phyloP scores from a whole-genome alignment of 2,113 vertebrate species.

The Charina bottae region DNA sequence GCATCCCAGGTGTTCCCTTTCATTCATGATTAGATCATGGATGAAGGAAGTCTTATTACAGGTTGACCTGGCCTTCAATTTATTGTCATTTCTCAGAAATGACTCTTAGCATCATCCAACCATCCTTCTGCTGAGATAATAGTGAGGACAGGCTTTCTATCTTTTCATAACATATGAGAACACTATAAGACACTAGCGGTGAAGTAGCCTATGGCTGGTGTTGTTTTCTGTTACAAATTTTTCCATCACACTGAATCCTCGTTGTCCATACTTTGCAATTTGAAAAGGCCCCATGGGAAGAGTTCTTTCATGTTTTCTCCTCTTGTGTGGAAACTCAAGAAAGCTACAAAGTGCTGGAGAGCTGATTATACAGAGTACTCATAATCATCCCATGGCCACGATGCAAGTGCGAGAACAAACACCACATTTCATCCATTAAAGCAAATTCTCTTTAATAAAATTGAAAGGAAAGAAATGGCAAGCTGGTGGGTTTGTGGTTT shows the following conservation, averaged over 20 bases:
- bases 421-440: not conserved
- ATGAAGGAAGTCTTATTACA: too few species aligned
- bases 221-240: not conserved
- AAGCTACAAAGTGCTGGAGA: not conserved
- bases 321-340: not conserved
- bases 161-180: too few species aligned
- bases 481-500: not conserved
- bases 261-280: not conserved
- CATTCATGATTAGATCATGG: too few species aligned
- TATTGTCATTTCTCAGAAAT: too few species aligned
- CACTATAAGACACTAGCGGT: too few species aligned
- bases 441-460: not conserved
- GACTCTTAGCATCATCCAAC: too few species aligned
- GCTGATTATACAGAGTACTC: not conserved
- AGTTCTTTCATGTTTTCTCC: not conserved
- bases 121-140: too few species aligned
- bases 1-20: too few species aligned
- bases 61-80: too few species aligned
- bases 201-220: too few species aligned
- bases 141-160: too few species aligned
- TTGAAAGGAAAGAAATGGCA: not conserved
- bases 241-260: not conserved
- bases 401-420: not conserved
- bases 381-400: not conserved
- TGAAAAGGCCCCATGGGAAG: not conserved